Evolutionary conservation across 2,888 invertebrate genomes (phyloP).

Genomic region (Mythimna albipuncta): DNA sequence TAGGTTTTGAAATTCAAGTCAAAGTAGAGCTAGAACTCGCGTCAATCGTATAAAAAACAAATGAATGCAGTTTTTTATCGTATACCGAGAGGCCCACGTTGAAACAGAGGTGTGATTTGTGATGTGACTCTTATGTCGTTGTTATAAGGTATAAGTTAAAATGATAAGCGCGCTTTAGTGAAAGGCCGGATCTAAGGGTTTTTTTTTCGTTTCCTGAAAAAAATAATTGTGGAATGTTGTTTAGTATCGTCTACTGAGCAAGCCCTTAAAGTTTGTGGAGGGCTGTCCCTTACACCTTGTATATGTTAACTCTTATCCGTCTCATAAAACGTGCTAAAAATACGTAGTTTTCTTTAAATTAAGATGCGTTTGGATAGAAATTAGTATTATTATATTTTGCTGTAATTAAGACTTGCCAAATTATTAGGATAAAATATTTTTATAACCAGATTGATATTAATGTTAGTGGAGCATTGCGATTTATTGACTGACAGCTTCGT

Average conservation of each 20-base stretch:
- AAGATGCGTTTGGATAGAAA: neutral
- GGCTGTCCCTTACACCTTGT: too few species aligned
- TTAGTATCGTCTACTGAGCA: too few species aligned
- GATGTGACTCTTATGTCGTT: neutral
- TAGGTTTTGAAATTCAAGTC: neutral
- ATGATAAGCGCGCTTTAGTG: neutral
- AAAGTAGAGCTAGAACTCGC: neutral
- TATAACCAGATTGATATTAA: conserved; percentile 33
- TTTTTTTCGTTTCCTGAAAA: too few species aligned
- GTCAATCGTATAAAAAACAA: too few species aligned
- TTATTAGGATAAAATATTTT: conserved; percentile 35
- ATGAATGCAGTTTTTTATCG: neutral
- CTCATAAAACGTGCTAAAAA: neutral
- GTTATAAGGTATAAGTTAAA: neutral
- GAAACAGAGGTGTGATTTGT: neutral
- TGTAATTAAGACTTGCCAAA: conserved; percentile 39
- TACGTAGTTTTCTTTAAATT: neutral
- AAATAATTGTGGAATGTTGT: too few species aligned
- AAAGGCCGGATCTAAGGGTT: neutral
- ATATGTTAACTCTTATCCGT: neutral
- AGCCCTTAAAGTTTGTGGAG: too few species aligned
- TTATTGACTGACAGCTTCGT: conserved; percentile 25
- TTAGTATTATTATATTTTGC: conserved; percentile 35
- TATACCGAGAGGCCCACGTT: neutral
- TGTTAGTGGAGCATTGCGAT: conserved; percentile 4